Evolutionary conservation across 2,888 invertebrate genomes (phyloP), one percentile per base, ranked within the genome.

Genomic region (Idaea straminata): DNA sequence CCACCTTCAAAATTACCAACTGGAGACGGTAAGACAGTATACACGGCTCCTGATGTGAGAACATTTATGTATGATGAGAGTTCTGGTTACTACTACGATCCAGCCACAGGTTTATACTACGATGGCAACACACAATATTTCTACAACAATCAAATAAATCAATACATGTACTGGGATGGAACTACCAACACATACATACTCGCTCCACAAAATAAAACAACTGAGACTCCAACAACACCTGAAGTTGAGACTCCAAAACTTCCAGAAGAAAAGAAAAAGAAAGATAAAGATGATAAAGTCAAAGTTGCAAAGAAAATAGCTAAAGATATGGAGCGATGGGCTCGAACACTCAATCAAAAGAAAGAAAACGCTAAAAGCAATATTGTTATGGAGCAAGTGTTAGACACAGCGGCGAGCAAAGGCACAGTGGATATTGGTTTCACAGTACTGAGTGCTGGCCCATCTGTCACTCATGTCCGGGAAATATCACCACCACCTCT

Each of bases 271-370:
- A 95, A 94, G 70, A 95, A 95, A 85, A 97, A 96, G 84, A 95
- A 95, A 75, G 95, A 94, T 61, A 97, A 97, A 77, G 97, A 97
- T 69, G 98, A 98, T 77, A 98, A 99, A 91, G 98, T 98, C 0
- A 99, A 99, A 90, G 98, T 98, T 13, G 99, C 99, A 5, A 99
- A 99, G 84, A 98, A 98, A 87, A 99, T 99, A 75, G 99, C 99
- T 0, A 99, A 99, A 91, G 96, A 95, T 74, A 95, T 95, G 95
- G 95, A 95, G 71, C 87, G 95, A 65, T 99, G 99, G 99, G 99
- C 99, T 0, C 98, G 99, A 78, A 98, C 98, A 13, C 91, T 99
- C 72, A 99, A 99, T 85, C 99, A 99, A 85, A 98, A 98, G 90
- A 99, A 99, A 84, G 97, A 98, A 87, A 91, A 89, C 77, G 92